These are phyloP conservation scores for Drosophila cardini DNA, from an alignment of 1,140 invertebrate genomes.

Conservation along the genomic window DNA sequence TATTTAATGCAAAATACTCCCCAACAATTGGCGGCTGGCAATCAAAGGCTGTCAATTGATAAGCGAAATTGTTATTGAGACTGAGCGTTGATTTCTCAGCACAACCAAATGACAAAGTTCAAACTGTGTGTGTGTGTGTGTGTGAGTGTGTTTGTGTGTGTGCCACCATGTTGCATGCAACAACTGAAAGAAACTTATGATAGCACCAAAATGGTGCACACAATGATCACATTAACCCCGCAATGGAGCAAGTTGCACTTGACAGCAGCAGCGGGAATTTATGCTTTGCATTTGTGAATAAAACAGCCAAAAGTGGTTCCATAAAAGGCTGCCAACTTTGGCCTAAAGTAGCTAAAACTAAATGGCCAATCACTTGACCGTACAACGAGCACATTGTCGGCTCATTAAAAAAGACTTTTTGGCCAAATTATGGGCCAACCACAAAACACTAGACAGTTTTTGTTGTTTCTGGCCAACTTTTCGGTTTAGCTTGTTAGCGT, in stretches of 20 bases:
- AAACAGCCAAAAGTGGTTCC: slow-evolving; percentile 63
- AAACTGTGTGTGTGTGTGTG: slow-evolving; percentile 9
- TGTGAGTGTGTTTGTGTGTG: slow-evolving; percentile 1
- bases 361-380: slow-evolving; percentile 52
- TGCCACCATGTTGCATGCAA: slow-evolving; percentile 12
- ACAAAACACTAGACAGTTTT: slow-evolving; percentile 23
- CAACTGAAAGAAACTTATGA: slow-evolving; percentile 38
- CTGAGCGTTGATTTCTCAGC: slow-evolving; percentile 44
- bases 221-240: slow-evolving; percentile 74
- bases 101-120: slow-evolving; percentile 50
- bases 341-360: slow-evolving; percentile 12
- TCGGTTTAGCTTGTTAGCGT: slow-evolving; percentile 38
- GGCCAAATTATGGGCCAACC: slow-evolving; percentile 59
- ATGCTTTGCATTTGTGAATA: slow-evolving; percentile 69
- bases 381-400: slow-evolving; percentile 15
- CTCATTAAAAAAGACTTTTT: slow-evolving; percentile 68
- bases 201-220: slow-evolving; percentile 57
- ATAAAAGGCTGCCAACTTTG: slow-evolving; percentile 51
- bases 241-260: slow-evolving; percentile 69
- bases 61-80: slow-evolving; percentile 9
- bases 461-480: slow-evolving; percentile 4
- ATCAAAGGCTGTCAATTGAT: slow-evolving; percentile 54
- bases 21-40: slow-evolving; percentile 24
- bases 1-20: neutral
- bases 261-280: slow-evolving; percentile 68